These are phyloP conservation scores for Alethe castanea DNA, from an alignment of 2,113 vertebrate species.

Conservation along the genomic window DNA sequence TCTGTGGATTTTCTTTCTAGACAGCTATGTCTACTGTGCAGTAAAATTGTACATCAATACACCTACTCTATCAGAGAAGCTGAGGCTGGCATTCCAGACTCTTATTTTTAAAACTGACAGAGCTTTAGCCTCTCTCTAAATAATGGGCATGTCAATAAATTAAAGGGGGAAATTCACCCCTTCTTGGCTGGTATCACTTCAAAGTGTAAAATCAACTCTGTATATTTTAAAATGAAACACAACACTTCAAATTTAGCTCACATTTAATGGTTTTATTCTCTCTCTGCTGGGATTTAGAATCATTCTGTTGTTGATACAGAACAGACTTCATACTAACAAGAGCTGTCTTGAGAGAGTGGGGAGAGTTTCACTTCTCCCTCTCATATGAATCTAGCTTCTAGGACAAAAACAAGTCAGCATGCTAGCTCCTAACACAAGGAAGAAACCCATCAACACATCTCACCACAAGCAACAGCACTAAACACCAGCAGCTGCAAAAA, in stretches of 20 bases:
- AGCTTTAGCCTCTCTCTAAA: background rate
- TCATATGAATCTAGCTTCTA: background rate
- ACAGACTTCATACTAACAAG: constrained; percentile 31
- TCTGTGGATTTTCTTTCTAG: background rate
- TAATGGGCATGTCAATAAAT: background rate
- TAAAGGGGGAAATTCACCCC: background rate
- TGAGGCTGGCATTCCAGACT: constrained; percentile 5
- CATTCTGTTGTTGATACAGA: background rate
- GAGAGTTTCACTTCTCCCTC: background rate
- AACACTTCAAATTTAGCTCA: background rate
- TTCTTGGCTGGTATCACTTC: background rate
- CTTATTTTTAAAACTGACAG: constrained; percentile 12
- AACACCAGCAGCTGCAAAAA: background rate
- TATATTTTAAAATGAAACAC: background rate
- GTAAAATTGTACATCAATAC: background rate
- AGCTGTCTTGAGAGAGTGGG: background rate
- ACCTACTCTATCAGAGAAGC: background rate
- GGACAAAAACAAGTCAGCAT: background rate
- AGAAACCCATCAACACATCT: background rate
- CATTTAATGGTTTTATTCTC: background rate
- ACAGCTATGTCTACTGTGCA: background rate
- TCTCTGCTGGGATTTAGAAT: background rate
- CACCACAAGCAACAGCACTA: background rate
- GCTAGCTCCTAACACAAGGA: background rate
- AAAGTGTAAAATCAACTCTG: background rate